Evolutionary conservation across 2,888 invertebrate genomes (phyloP).

Genomic region (Leptinotarsa juncta): DNA sequence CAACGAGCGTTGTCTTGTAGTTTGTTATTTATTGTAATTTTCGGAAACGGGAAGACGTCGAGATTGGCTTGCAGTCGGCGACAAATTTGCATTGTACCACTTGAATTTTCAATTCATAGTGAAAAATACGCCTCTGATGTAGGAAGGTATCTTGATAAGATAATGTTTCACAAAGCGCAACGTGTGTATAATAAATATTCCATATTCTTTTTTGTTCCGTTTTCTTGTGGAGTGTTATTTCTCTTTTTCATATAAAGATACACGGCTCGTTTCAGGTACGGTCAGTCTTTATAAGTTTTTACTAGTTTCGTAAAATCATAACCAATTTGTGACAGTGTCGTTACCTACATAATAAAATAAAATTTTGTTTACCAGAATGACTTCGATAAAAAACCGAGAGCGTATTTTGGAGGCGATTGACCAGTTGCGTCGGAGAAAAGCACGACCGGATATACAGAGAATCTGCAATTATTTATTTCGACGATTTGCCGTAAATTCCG

Average conservation of each 20-base stretch:
- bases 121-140: constrained; percentile 22
- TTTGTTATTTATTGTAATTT: constrained; percentile 32
- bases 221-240: constrained; percentile 13
- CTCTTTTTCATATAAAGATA: constrained; percentile 19
- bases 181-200: constrained; percentile 24
- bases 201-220: constrained; percentile 24
- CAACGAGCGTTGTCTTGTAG: constrained; percentile 45
- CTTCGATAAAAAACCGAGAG: constrained; percentile 75
- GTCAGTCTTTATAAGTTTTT: constrained; percentile 3
- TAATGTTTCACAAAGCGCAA: constrained; percentile 29
- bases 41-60: constrained; percentile 6
- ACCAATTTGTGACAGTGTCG: constrained; percentile 5
- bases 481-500: constrained; percentile 77
- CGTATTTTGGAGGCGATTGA: constrained; percentile 87
- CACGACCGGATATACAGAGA: constrained; percentile 84
- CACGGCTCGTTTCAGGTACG: constrained; percentile 6
- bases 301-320: constrained; percentile 7
- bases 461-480: constrained; percentile 85
- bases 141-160: constrained; percentile 23
- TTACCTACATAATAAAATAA: constrained; percentile 19
- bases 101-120: constrained; percentile 2
- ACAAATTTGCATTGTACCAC: constrained; percentile 1
- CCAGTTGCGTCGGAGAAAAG: constrained; percentile 84
- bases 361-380: constrained; percentile 39
- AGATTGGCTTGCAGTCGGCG: constrained; percentile 1